Conservation (phyloP, 2,113 vertebrate genomes). For the Parus major region DNA sequence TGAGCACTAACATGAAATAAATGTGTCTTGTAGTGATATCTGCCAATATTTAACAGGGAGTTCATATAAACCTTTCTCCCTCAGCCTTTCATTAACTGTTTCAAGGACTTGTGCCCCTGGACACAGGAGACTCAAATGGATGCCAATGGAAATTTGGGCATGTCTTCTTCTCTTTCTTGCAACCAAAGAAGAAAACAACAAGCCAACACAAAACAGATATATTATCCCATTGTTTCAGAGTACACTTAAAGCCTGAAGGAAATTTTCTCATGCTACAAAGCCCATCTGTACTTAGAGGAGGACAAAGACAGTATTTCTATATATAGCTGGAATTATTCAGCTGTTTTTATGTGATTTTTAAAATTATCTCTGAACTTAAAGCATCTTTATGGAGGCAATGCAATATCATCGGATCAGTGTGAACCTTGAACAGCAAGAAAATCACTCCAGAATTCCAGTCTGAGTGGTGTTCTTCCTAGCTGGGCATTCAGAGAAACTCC, state of each 20-base stretch:
- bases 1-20: conserved; percentile 28
- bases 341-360: not conserved
- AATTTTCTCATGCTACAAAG: not conserved
- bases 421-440: not conserved
- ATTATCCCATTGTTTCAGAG: not conserved
- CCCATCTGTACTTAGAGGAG: not conserved
- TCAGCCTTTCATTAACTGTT: not conserved
- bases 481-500: not conserved
- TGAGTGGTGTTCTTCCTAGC: not conserved
- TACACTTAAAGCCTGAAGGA: not conserved
- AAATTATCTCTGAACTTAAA: not conserved
- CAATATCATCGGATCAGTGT: not conserved
- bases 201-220: not conserved
- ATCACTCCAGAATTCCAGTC: not conserved
- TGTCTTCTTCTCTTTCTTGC: not conserved
- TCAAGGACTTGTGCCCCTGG: not conserved
- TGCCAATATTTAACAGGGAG: conserved; percentile 33
- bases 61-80: not conserved
- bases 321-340: not conserved
- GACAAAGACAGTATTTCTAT: not conserved
- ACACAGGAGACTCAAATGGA: not conserved
- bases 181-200: not conserved
- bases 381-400: not conserved
- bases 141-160: not conserved
- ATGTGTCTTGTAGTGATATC: not conserved